These are phyloP conservation scores for Bujurquina vittata DNA, from an alignment of 2,113 vertebrate genomes.

Conservation along the genomic window DNA sequence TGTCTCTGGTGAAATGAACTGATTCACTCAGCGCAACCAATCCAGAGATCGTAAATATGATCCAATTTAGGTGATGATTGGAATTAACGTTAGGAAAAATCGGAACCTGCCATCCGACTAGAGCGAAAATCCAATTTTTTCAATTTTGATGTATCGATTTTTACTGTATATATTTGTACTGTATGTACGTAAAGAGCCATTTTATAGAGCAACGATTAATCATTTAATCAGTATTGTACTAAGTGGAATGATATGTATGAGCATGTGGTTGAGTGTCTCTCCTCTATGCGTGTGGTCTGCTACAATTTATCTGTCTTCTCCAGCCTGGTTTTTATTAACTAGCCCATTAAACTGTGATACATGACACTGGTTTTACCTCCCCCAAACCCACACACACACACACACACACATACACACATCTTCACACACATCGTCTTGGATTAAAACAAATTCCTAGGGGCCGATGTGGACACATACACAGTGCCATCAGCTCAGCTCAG, in stretches of 20 bases:
- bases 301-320: conserved; percentile 53
- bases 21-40: no score
- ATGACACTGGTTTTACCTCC: conserved; percentile 49
- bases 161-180: no score
- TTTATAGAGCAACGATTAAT: background rate
- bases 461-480: background rate
- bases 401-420: background rate
- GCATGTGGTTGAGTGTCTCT: background rate
- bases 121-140: no score
- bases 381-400: background rate
- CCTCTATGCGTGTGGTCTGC: conserved; percentile 59
- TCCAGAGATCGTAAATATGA: no score
- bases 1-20: no score
- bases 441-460: conserved; percentile 14
- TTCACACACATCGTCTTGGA: background rate
- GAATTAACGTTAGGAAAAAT: no score
- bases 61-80: no score
- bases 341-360: conserved; percentile 67
- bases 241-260: background rate
- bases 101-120: no score
- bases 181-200: background rate
- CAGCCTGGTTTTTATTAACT: conserved; percentile 70
- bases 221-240: background rate
- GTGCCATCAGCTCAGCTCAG: background rate
- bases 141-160: no score